phyloP scores from a whole-genome alignment of 2,797 vertebrate genomes.

The Sciurus carolinensis region DNA sequence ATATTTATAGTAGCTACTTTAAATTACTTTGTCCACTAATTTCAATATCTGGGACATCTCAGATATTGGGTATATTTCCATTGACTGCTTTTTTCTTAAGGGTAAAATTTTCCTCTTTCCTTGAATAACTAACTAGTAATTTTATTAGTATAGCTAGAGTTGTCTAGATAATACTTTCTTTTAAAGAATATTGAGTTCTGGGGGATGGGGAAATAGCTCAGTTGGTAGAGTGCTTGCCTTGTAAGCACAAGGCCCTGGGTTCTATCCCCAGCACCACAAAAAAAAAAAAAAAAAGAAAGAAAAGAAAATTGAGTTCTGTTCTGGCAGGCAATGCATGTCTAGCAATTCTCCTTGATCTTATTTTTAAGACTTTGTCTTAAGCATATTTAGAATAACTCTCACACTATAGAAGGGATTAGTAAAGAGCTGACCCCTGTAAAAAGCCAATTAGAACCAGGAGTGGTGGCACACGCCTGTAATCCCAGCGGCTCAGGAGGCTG shows the following conservation, averaged over 20 bases:
- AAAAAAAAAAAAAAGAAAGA: too few species aligned
- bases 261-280: too few species aligned
- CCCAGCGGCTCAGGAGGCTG: too few species aligned
- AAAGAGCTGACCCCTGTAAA: neutral
- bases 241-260: too few species aligned
- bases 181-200: neutral
- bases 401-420: neutral
- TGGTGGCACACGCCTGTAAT: too few species aligned
- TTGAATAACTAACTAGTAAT: neutral
- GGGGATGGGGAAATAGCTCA: too few species aligned
- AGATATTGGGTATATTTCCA: neutral
- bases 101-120: neutral
- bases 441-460: neutral
- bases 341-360: neutral
- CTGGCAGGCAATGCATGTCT: neutral
- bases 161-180: neutral
- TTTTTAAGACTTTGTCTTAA: neutral
- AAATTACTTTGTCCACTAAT: neutral
- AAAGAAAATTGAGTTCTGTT: neutral
- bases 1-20: neutral
- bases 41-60: neutral
- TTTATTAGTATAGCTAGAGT: neutral
- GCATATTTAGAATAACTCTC: neutral
- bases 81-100: neutral
- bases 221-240: too few species aligned